Evolutionary conservation across 1,140 invertebrate genomes (phyloP).

Genomic region (Tetramorium alpestre): DNA sequence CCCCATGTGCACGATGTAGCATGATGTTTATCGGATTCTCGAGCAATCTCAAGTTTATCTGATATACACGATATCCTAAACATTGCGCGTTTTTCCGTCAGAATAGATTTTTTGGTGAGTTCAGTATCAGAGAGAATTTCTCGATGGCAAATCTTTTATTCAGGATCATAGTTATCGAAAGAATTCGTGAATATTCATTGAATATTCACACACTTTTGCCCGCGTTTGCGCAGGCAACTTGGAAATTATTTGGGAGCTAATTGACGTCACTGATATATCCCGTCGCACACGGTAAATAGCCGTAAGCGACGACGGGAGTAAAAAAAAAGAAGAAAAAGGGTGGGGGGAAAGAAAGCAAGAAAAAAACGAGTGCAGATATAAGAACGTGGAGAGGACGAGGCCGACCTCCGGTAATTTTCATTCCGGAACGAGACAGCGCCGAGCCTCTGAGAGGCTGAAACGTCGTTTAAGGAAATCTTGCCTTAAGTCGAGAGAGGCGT

Average conservation of each 20-base stretch:
- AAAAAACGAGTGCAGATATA: background rate
- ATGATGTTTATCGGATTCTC: constrained; percentile 25
- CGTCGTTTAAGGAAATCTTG: constrained; percentile 83
- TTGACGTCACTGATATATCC: constrained; percentile 28
- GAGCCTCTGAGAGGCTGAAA: constrained; percentile 73
- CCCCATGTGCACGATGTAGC: background rate
- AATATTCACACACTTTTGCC: background rate
- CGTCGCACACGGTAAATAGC: constrained; percentile 35
- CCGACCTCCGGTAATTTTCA: constrained; percentile 68
- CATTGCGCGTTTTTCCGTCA: background rate
- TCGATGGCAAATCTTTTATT: background rate
- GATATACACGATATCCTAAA: background rate
- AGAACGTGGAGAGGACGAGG: constrained; percentile 43
- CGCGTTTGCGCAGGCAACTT: background rate
- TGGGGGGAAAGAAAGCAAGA: background rate
- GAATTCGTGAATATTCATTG: background rate
- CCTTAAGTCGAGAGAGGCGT: constrained; percentile 75
- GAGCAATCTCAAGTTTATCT: constrained; percentile 21
- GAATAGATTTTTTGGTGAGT: background rate
- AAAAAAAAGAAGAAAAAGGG: background rate
- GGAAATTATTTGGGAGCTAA: constrained; percentile 28
- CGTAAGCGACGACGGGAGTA: constrained; percentile 29
- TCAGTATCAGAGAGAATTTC: background rate
- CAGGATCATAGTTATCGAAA: background rate
- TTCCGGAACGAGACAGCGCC: constrained; percentile 60